Conservation (phyloP, 1,140 invertebrate genomes). For the Parasteatoda tepidariorum region DNA sequence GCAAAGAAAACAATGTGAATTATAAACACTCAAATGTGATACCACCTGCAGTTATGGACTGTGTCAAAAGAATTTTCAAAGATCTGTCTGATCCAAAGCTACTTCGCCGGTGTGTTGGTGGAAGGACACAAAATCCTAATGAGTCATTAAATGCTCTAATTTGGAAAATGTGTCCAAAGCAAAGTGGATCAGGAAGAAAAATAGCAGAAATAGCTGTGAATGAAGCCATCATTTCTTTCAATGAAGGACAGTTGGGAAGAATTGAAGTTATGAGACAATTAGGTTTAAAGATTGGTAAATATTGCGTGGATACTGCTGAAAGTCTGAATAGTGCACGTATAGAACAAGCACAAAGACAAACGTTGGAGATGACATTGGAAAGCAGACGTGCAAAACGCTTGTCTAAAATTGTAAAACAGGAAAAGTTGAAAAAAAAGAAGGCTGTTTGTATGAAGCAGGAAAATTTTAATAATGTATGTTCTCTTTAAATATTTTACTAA, state of each 20-base stretch:
- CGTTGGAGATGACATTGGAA: background rate
- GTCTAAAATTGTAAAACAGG: background rate
- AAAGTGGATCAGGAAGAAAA: background rate
- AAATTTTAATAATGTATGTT: background rate
- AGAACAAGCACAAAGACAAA: background rate
- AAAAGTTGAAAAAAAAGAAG: background rate
- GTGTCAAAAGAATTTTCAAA: background rate
- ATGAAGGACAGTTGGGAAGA: background rate
- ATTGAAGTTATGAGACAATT: background rate
- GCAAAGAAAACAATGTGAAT: background rate
- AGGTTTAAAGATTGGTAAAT: background rate
- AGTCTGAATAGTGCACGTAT: background rate
- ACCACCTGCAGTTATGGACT: background rate
- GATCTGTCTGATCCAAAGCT: background rate
- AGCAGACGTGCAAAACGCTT: background rate
- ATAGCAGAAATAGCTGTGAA: background rate
- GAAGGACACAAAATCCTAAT: background rate
- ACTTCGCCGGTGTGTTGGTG: background rate
- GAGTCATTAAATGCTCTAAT: constrained; percentile 3
- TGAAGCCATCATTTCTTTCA: background rate
- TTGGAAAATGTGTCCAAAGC: constrained; percentile 4
- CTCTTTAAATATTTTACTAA: background rate
- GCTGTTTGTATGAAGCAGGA: background rate
- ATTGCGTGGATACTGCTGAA: background rate
- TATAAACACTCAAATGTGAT: background rate